These are phyloP conservation scores for Microtus californicus DNA, from an alignment of 2,797 vertebrate species.

Conservation along the genomic window DNA sequence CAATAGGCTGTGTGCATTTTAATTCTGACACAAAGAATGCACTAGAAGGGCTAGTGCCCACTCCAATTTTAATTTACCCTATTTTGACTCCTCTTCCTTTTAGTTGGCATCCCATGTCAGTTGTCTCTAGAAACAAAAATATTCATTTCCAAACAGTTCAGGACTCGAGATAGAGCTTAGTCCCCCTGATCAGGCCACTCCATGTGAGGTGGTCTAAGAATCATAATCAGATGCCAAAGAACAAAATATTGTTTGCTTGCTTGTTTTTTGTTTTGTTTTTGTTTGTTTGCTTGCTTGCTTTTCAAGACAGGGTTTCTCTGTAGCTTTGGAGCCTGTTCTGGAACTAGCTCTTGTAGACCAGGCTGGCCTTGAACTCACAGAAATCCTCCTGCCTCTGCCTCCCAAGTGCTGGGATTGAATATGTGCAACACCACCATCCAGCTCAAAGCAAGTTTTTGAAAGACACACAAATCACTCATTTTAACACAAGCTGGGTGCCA, in stretches of 20 bases:
- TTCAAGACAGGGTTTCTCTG: not conserved
- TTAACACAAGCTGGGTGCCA: not conserved
- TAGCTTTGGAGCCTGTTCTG: not conserved
- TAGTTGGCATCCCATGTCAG: not conserved
- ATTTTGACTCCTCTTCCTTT: slow-evolving; percentile 46
- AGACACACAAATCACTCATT: slow-evolving; percentile 38
- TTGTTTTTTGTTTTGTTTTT: too few relatives aligned
- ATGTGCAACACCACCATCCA: accelerated
- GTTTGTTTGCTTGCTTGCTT: not conserved
- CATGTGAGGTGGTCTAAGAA: not conserved
- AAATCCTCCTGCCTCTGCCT: not conserved
- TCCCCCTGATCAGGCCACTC: not conserved
- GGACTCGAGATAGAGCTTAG: not conserved
- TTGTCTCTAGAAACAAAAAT: not conserved
- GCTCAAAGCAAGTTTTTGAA: not conserved
- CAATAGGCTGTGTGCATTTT: not conserved
- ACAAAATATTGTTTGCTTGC: not conserved
- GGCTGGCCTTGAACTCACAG: not conserved
- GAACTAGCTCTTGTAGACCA: not conserved
- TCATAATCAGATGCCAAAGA: slow-evolving; percentile 13
- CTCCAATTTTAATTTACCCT: not conserved
- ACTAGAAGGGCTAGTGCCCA: not conserved
- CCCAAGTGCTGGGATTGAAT: not conserved
- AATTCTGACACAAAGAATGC: slow-evolving; percentile 18
- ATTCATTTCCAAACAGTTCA: slow-evolving; percentile 23